Evolutionary conservation across 2,888 invertebrate species (phyloP).

Genomic region (Galerucella nymphaeae): DNA sequence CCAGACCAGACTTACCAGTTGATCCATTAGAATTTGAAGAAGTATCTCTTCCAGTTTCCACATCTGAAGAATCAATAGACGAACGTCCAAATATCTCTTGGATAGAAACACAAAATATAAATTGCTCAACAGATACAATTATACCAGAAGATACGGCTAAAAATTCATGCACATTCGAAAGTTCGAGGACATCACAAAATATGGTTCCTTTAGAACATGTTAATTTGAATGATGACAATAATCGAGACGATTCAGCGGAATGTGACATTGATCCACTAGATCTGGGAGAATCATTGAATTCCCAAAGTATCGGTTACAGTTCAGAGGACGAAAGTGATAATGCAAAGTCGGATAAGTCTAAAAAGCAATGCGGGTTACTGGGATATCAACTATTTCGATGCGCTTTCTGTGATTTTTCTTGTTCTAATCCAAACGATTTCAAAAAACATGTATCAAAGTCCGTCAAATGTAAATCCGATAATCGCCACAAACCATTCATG

Average conservation of each 20-base stretch:
- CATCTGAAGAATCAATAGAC: not conserved
- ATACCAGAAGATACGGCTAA: not conserved
- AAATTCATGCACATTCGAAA: not conserved
- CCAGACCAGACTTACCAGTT: not conserved
- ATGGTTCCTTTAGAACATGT: constrained; percentile 48
- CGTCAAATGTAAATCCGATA: constrained; percentile 43
- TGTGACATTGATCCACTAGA: constrained; percentile 47
- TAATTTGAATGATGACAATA: constrained; percentile 34
- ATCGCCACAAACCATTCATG: constrained; percentile 56
- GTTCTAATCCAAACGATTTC: constrained; percentile 59
- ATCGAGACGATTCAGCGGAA: constrained; percentile 33
- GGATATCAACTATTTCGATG: constrained; percentile 69
- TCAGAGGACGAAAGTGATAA: constrained; percentile 46
- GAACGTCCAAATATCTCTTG: not conserved
- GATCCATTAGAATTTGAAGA: not conserved
- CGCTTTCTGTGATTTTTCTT: constrained; percentile 64
- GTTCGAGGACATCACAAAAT: not conserved
- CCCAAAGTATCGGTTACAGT: constrained; percentile 27
- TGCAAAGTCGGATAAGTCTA: constrained; percentile 21
- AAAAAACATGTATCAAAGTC: constrained; percentile 61
- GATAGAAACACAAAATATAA: not conserved
- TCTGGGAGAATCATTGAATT: constrained; percentile 30
- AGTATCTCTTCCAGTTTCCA: not conserved
- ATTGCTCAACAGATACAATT: not conserved
- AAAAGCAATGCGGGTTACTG: constrained; percentile 44